Evolutionary conservation across 2,113 vertebrate genomes (phyloP), one percentile per base, ranked within the genome.

Genomic region (Anseranas semipalmata): DNA sequence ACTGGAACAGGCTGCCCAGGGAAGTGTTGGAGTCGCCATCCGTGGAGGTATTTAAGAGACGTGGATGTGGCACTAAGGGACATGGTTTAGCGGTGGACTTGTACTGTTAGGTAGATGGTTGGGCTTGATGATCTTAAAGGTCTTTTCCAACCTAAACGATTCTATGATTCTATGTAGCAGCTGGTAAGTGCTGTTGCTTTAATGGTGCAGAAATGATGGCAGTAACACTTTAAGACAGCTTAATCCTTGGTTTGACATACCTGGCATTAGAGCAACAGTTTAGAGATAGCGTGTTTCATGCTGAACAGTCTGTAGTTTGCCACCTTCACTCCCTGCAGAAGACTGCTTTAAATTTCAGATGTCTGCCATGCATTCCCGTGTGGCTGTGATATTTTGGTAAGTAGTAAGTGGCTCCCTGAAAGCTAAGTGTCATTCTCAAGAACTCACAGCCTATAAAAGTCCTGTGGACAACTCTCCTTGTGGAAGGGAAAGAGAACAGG

Each of bases 351-450:
- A 24, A 9, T 65, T 79, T 83, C 66, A 46, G 58, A 45, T 68
- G 19, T 25, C 53, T 63, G 21, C 41, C 17, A 3, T 67, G 37
- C 43, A n/a, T 79, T 67, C 37, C 41, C 37, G 52, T 39, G 87
- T 53, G 35, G 25, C 50, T 50, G 37, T 32, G 15, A 10, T 59
- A 12, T 33, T 55, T 45, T 37, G 32, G 7, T 33, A 52, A 37
- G 35, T 10, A 13, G 21, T 22, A 30, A 7, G n/a, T 62, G 83
- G 41, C 45, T 92, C 9, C 19, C 56, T 53, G 62, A 45, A 53
- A 63, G 24, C n/a, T 8, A 0, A 2, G 10, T 16, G n/a, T 72
- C 46, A 4, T 35, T 41, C 41, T 12, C 19, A 9, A 14, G 76
- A 75, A 16, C 32, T 79, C n/a, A 55, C n/a, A 68, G 63, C 15